A percentile compares a stretch with the other conserved stretches of the same genome.
These are phyloP conservation scores for Patiria miniata DNA, from an alignment of 35 echinoderm and acorn worm genomes.

Conservation along the genomic window DNA sequence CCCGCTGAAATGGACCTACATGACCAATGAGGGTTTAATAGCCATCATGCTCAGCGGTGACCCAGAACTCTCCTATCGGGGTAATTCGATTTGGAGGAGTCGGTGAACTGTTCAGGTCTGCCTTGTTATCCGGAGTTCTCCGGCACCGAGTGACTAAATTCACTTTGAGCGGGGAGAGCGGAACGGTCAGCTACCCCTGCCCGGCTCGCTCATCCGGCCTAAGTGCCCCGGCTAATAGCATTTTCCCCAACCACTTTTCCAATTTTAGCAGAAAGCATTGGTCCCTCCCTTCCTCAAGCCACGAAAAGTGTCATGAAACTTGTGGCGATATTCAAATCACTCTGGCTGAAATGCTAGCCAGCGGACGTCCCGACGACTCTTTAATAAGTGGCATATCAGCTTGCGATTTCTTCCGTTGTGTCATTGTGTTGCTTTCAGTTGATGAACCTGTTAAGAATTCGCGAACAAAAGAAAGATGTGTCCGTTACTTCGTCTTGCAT, in stretches of 20 bases:
- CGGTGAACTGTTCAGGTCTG: not conserved
- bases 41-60: not conserved
- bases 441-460: no score
- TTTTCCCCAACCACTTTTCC: conserved; percentile 10
- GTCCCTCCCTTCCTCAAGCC: not conserved
- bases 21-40: conserved; percentile 1
- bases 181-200: not conserved
- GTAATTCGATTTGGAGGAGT: conserved; percentile 25
- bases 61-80: conserved; percentile 6
- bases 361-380: no score
- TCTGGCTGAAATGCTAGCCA: no score
- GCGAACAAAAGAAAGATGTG: no score
- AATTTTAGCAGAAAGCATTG: not conserved
- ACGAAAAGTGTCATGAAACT: not conserved
- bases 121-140: not conserved
- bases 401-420: no score
- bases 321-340: no score
- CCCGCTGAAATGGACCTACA: no score
- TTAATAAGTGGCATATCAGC: no score
- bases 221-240: conserved; percentile 16
- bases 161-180: not conserved
- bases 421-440: no score
- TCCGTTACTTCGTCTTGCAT: no score
- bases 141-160: not conserved
- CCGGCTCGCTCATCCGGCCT: not conserved